Conservation (phyloP, 2,113 vertebrate genomes). For the Athene cunicularia region DNA sequence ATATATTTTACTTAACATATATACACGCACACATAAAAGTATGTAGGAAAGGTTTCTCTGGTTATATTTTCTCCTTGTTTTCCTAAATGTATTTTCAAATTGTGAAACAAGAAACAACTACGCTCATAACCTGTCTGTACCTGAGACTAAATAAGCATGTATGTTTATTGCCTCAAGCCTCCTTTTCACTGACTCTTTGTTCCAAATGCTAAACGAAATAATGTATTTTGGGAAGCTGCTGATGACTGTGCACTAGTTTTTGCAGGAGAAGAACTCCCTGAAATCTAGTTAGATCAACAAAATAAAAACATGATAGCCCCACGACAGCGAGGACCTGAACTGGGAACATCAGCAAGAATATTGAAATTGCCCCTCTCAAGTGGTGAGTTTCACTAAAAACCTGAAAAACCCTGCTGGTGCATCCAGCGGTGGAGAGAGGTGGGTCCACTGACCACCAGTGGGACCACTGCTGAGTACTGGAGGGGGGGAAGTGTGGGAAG, state of each 20-base stretch:
- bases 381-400: neutral
- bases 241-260: neutral
- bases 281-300: neutral
- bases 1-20: neutral
- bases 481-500: neutral
- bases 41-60: neutral
- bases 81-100: neutral
- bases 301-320: neutral
- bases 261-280: neutral
- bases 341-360: neutral
- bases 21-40: neutral
- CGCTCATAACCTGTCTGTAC: neutral
- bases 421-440: too few relatives aligned
- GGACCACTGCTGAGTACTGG: too few relatives aligned
- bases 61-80: neutral
- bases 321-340: neutral
- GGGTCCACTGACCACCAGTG: accelerated
- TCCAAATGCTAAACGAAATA: neutral
- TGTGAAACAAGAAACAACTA: neutral
- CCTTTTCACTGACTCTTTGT: neutral
- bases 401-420: neutral
- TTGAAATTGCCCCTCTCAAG: neutral
- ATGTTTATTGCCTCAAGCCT: neutral
- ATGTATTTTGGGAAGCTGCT: neutral
- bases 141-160: neutral